Evolutionary conservation across 2,797 vertebrate genomes (phyloP).

Genomic region (Graptemys geographica): DNA sequence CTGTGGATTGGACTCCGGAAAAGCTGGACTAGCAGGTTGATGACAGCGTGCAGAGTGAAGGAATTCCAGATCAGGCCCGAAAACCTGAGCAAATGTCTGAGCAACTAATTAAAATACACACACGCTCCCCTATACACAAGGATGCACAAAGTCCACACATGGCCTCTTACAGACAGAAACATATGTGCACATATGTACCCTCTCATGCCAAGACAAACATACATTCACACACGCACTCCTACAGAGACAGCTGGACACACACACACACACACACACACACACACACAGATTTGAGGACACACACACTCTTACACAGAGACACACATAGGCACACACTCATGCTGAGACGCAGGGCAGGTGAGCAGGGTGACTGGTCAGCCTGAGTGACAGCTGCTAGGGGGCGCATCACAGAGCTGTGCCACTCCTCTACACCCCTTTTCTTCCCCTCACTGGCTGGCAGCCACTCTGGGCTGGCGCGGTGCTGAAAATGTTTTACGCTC

Average conservation of each 20-base stretch:
- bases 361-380: background rate
- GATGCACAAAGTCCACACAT: background rate
- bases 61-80: background rate
- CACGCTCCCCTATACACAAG: background rate
- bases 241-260: background rate
- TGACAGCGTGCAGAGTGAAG: background rate
- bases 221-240: background rate
- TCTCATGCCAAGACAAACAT: background rate
- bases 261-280: no score
- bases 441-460: background rate
- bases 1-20: background rate
- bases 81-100: background rate
- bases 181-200: background rate
- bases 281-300: no score
- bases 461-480: background rate
- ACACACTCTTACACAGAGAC: background rate
- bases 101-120: background rate
- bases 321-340: background rate
- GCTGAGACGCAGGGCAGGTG: background rate
- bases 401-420: background rate
- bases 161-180: background rate
- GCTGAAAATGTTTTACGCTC: background rate
- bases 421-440: background rate
- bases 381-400: background rate
- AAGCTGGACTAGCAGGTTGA: background rate